Evolutionary conservation across 1,140 invertebrate species (phyloP).

Genomic region (Polyergus mexicanus): DNA sequence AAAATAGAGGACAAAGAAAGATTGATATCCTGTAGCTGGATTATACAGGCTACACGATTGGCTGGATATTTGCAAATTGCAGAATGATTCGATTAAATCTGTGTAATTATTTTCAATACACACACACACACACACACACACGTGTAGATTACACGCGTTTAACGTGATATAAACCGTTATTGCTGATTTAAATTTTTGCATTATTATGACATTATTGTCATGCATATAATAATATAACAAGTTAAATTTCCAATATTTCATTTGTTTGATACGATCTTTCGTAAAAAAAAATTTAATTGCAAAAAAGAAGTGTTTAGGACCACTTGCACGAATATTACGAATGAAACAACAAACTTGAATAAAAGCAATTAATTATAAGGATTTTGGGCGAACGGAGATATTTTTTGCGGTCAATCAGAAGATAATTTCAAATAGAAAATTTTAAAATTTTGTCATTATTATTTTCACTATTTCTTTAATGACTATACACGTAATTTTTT

Average conservation of each 20-base stretch:
- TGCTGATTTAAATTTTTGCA: background rate
- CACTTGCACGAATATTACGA: background rate
- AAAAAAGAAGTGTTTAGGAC: background rate
- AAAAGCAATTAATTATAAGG: constrained; percentile 20
- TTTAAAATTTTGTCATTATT: too few species aligned
- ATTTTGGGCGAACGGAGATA: background rate
- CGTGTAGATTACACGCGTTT: background rate
- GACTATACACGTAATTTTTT: too few species aligned
- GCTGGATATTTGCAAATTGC: background rate
- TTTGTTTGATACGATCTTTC: background rate
- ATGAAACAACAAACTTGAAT: background rate
- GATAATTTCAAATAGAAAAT: too few species aligned
- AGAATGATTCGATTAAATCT: background rate
- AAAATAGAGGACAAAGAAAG: constrained; percentile 31
- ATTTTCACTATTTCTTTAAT: too few species aligned
- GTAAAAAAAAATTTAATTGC: background rate
- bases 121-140: background rate
- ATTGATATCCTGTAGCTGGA: constrained; percentile 30
- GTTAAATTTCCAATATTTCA: background rate
- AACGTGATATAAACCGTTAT: constrained; percentile 14
- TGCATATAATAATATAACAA: background rate
- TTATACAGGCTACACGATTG: background rate
- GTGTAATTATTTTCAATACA: constrained; percentile 6
- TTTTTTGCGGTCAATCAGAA: background rate
- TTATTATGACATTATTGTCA: background rate